A percentile compares a stretch with the other conserved stretches of the same genome.
These are phyloP conservation scores for Alexandromys fortis DNA, from an alignment of 2,113 vertebrate species.

Conservation along the genomic window DNA sequence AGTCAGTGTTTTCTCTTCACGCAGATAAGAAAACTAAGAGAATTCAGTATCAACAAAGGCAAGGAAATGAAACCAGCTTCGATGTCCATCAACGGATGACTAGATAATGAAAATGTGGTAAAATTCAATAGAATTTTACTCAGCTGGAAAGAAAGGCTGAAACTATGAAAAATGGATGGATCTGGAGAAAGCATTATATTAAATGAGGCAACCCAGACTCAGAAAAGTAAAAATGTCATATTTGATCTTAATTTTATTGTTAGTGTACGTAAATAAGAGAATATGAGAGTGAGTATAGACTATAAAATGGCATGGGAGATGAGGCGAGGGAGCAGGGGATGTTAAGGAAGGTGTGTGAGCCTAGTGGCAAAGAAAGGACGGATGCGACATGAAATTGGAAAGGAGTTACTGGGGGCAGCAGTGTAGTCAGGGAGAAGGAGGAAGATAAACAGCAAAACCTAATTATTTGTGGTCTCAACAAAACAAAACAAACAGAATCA, in stretches of 20 bases:
- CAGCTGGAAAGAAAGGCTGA: not conserved
- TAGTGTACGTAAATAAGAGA: not conserved
- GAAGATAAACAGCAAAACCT: not conserved
- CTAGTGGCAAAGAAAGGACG: not conserved
- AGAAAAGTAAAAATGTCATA: not conserved
- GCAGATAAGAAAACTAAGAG: not conserved
- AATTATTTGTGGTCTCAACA: not conserved
- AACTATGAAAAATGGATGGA: not conserved
- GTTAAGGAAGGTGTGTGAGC: not conserved
- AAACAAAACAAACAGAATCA: not conserved
- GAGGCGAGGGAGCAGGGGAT: not conserved
- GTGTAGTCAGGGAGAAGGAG: not conserved
- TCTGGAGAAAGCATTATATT: not conserved
- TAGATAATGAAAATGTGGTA: not conserved
- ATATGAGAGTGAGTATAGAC: too few species aligned
- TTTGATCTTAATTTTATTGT: not conserved
- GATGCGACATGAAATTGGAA: not conserved
- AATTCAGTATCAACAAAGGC: not conserved
- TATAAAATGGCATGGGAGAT: not conserved
- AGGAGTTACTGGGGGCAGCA: not conserved
- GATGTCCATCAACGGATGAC: not conserved
- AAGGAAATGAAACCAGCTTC: not conserved
- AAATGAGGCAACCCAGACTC: not conserved
- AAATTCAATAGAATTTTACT: not conserved
- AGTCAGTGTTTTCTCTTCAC: not conserved